Evolutionary conservation across 2,888 invertebrate genomes (phyloP).

Genomic region (Therioaphis trifolii): DNA sequence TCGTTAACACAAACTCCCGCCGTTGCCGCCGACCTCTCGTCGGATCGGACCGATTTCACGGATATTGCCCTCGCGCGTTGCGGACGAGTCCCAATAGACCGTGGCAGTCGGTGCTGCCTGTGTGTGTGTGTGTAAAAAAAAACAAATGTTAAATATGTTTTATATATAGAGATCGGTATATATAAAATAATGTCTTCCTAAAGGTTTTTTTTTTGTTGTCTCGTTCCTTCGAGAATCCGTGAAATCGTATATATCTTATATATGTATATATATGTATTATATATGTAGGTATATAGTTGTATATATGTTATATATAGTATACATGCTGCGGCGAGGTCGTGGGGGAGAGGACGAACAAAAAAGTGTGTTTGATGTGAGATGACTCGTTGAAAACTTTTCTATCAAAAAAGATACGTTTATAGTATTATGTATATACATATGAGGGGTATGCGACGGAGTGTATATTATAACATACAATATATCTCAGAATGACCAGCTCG

Average conservation of each 20-base stretch:
- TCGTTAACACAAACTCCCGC: constrained; percentile 48
- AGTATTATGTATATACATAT: neutral
- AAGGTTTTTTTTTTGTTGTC: neutral
- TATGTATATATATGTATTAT: neutral
- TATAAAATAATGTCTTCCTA: neutral
- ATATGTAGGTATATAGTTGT: neutral
- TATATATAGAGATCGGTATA: neutral
- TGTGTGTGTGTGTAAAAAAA: neutral
- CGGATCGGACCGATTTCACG: constrained; percentile 57
- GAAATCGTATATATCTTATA: constrained; percentile 40
- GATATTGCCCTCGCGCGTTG: constrained; percentile 53
- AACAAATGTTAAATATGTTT: neutral
- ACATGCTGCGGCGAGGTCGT: neutral
- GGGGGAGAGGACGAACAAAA: neutral
- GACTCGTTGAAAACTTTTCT: constrained; percentile 45
- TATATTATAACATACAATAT: too few relatives aligned
- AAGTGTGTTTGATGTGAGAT: constrained; percentile 15
- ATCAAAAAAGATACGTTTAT: neutral
- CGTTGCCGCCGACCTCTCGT: constrained; percentile 20
- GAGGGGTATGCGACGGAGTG: too few relatives aligned
- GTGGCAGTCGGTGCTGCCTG: constrained; percentile 27
- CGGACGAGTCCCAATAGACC: constrained; percentile 44
- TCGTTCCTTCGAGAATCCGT: constrained; percentile 29
- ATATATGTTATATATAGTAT: neutral
- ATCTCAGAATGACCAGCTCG: neutral